Evolutionary conservation across 2,888 invertebrate species (phyloP), one percentile per base, ranked within the genome.

Genomic region (Limnephilus rhombicus): DNA sequence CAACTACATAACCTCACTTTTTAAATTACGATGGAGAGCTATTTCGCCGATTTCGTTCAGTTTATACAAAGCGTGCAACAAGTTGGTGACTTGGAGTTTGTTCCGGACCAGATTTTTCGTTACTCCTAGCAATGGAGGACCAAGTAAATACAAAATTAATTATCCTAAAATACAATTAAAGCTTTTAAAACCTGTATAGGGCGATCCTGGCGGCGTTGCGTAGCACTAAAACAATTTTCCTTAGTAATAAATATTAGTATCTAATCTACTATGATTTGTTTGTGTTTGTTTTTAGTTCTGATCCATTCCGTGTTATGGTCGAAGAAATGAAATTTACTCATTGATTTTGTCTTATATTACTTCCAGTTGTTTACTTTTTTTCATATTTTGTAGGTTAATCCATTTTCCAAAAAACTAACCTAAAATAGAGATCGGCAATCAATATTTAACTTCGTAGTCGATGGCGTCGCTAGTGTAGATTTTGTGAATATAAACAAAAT

Each of bases 81-180:
- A 24, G 86, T 29, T 45, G 45, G 29, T 45, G 86, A 86, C n/a
- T 45, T 15, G 29, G 86, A 86, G 24, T 86, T 86, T 37, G n/a
- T 24, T 45, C 29, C 29, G 24, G 86, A 86, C n/a, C 86, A 45
- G 45, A 45, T 45, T 13, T 41, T 86, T 37, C 41, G 86, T 41
- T 45, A 45, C 15, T 86, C 86, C 86, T 86, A 86, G 86, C 86
- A 45, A 86, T 86, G 86, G 49, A 41, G 86, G 13, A 49, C 29
- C 29, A 29, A 29, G 86, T 86, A 86, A 86, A 45, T 68, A 24
- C 45, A 24, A 68, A 68, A 24, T 68, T 24, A 24, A 24, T 24
- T 68, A 9, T 68, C 1, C 18, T 68, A 68, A 68, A 15, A 49
- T 2, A 49, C 18, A 5, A 24, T 18, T 18, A 53, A 53, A 53